Base-by-base conservation (phyloP, 2,113 vertebrate genomes). In the Genyomyrus donnyi region DNA sequence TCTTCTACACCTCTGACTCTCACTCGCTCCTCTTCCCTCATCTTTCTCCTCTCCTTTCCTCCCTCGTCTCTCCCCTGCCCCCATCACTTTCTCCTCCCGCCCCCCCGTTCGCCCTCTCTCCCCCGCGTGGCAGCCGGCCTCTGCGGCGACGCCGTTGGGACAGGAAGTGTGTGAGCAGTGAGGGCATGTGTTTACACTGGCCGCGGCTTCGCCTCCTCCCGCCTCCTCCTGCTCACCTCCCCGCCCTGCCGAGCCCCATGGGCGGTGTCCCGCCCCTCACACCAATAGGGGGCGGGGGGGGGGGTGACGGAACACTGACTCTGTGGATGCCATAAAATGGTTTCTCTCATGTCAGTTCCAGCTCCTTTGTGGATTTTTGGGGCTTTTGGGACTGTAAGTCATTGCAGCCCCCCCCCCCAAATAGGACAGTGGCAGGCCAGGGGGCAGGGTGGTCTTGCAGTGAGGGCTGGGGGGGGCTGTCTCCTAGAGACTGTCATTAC, bases 221-320 rank as follows among this genome's bases (percentile, higher is more conserved):
- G 1, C 35, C 48, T 56, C 48, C 49, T 19, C 27, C 15, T 77
- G 42, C 9, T 4, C 39, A 3, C 39, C 39, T 4, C 39, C 39
- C 39, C 39, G 0, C 31, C 77, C 9, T 7, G 6, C 77, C 77
- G 5, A 19, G 77, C 42, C 77, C 10, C 31, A n/a, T 9, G 56
- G 19, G 56, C 21, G 56, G 56, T 2, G 2, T n/a, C 19, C 19
- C 56, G 21, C n/a, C 56, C 56, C 93, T 89, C 93, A 19, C 52
- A 5, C 52, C 52, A 53, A 19, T 5, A 4, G 39, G 39, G 39
- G 39, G 39, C 39, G 39, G 48, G 48, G 8, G 48, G 1, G 19
- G 45, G 45, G 45, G 24, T 1, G 17, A 53, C 52, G 89, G 19
- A 27, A 19, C 42, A 24, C 31, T 2, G 24, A 46, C 39, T 17